Base-by-base conservation (phyloP, 1,140 invertebrate species). In the Zaprionus camerounensis region DNA sequence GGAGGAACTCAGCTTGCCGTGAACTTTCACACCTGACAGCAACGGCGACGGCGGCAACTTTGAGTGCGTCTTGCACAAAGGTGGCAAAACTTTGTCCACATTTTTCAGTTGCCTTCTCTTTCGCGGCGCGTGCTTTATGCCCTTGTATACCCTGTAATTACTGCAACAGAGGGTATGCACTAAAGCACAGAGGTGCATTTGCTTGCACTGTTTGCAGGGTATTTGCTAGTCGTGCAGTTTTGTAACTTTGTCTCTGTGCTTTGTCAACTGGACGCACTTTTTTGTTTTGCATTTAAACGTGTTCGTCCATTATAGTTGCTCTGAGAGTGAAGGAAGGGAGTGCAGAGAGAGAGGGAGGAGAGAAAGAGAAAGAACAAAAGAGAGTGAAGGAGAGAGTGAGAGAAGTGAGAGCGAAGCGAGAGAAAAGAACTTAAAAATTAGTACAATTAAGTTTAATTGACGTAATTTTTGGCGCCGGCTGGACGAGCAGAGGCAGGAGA, bases 361-460 rank as follows among this genome's bases (percentile, higher is more conserved):
- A 64, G 44, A 26, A 7, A 4, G 12, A 5, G 20, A 20, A 20
- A 1, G 20, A 20, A 20, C 20, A 20, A 20, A 20, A 20, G 15
- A 9, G 15, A 28, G 20, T 3, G 24, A 12, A 61, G 15, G 17
- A 13, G 5, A 22, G 46, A 51, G 22, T 38, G 41, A 7, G 20
- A 12, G 36, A 59, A 22, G 56, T 38, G 28, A 22, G 41, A 3
- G 24, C 15, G 17, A 65, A 41, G 44, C 44, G 49, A 56, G 57
- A 20, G 69, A 65, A 80, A 61, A 24, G 73, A 59, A 72, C 66
- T 49, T 80, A 73, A 78, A 87, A 82, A 87, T 87, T 87, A 87
- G 83, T 75, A 80, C 83, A 87, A 87, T 87, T 87, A 87, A 82
- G 80, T 82, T 87, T 87, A 87, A 87, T 87, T 87, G 83, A 87